phyloP scores from a whole-genome alignment of 2,888 invertebrate genomes.

The Harpalus rufipes region DNA sequence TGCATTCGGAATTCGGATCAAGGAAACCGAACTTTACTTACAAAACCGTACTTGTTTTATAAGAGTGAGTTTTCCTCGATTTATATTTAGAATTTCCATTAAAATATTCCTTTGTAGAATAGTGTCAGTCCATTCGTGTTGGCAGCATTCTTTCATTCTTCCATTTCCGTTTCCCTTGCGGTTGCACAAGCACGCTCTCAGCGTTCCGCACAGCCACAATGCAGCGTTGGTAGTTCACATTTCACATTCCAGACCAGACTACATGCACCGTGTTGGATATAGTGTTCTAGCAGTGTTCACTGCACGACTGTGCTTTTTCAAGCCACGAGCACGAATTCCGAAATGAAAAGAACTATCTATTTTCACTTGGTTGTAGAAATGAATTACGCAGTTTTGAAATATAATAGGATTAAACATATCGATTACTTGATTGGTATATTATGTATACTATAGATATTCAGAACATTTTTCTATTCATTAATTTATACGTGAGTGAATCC shows the following conservation, averaged over 20 bases:
- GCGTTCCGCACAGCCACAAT: not conserved
- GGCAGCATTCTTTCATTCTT: conserved; percentile 38
- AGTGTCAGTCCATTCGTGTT: conserved; percentile 24
- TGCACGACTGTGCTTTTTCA: too few relatives aligned
- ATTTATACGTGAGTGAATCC: not conserved
- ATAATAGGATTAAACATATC: not conserved
- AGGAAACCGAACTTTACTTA: not conserved
- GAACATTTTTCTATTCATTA: not conserved
- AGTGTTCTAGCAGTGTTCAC: not conserved
- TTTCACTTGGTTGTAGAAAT: not conserved
- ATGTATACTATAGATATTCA: not conserved
- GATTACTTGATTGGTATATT: not conserved
- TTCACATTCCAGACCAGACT: conserved; percentile 15
- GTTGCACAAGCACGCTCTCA: conserved; percentile 11
- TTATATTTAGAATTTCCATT: conserved; percentile 36
- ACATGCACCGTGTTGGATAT: not conserved
- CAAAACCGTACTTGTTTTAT: not conserved
- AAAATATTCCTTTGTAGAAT: conserved; percentile 11
- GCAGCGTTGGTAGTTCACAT: conserved; percentile 20
- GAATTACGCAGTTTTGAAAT: not conserved
- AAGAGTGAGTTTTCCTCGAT: not conserved
- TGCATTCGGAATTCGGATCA: not conserved
- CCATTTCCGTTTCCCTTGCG: conserved; percentile 43
- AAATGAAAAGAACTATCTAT: not conserved
- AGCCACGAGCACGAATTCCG: too few relatives aligned